Base-by-base conservation (phyloP, 2,888 invertebrate genomes). In the Spodoptera exigua region DNA sequence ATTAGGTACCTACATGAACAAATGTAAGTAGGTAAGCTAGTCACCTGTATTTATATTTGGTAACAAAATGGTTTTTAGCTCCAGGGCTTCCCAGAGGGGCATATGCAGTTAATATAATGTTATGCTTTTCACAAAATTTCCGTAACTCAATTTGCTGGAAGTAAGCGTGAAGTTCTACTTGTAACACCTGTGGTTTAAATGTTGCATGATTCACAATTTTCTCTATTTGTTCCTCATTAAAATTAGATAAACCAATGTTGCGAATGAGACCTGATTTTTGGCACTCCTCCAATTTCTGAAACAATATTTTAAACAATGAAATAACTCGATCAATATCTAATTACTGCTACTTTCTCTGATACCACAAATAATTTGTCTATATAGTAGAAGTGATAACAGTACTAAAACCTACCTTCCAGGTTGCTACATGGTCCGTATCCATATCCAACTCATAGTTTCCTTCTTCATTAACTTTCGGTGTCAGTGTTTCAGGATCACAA, bases 211-310 rank as follows among this genome's bases (percentile, higher is more conserved):
- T 89, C 70, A 96, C 94, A 55, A 97, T 95, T 62, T 94, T 92
- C 66, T 93, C 83, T 53, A 97, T 94, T 90, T 98, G 98, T 13
- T 89, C 82, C 60, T 94, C 93, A 81, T 96, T 97, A 87, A 97
- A 98, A 87, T 98, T 98, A 48, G 97, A 98, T 49, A 98, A 83
- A 2, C 98, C 98, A 69, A 98, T 95, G n/a, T 97, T 95, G 80
- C 95, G 96, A 0, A 95, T 88, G 17, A 95, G 89, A 2, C 97
- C 97, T 51, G 93, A 89, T 66, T 94, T 94, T 45, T 97, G 96
- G 80, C 96, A 95, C 55, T 95, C 89, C 86, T 97, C 97, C 96
- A 97, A 95, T 81, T 92, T 95, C 97, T 97, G 68, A 67, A 72
- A 47, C 46, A 56, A 48, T 27, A 27, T 27, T 27, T 27, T 27